Percentiles rank a stretch among this genome's conserved stretches.
phyloP scores from a whole-genome alignment of 2,113 vertebrate genomes.

The Psittacula cyanocephala region DNA sequence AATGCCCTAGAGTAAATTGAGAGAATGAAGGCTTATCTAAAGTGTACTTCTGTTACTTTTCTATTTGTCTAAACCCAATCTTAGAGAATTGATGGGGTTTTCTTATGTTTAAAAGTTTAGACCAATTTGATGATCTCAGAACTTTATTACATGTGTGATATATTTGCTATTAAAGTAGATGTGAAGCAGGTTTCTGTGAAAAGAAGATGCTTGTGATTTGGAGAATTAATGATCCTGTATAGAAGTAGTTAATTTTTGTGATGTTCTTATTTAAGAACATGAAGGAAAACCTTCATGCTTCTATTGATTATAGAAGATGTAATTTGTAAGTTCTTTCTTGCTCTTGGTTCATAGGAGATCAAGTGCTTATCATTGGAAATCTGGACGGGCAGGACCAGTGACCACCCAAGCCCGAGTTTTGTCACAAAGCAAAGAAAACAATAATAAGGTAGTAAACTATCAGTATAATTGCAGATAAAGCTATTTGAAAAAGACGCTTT shows the following conservation, averaged over 20 bases:
- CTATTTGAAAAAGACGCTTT: background rate
- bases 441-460: constrained; percentile 78
- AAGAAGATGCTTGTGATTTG: background rate
- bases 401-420: constrained; percentile 13
- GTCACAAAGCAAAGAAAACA: constrained; percentile 71
- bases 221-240: background rate
- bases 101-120: background rate
- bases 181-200: background rate
- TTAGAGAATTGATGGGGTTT: background rate
- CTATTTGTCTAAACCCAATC: background rate
- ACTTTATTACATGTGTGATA: background rate
- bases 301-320: background rate
- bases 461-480: background rate
- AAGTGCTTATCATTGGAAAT: constrained; percentile 81
- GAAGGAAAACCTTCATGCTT: background rate
- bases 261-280: background rate
- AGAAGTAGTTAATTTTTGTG: background rate
- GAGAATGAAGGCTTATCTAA: background rate
- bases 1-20: background rate
- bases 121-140: background rate
- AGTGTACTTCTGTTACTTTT: background rate
- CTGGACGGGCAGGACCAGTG: constrained; percentile 71
- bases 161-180: background rate
- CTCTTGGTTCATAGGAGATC: constrained; percentile 70
- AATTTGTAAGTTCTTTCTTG: background rate